phyloP scores from a whole-genome alignment of 2,113 vertebrate genomes.

The Onychorhynchus coronatus region DNA sequence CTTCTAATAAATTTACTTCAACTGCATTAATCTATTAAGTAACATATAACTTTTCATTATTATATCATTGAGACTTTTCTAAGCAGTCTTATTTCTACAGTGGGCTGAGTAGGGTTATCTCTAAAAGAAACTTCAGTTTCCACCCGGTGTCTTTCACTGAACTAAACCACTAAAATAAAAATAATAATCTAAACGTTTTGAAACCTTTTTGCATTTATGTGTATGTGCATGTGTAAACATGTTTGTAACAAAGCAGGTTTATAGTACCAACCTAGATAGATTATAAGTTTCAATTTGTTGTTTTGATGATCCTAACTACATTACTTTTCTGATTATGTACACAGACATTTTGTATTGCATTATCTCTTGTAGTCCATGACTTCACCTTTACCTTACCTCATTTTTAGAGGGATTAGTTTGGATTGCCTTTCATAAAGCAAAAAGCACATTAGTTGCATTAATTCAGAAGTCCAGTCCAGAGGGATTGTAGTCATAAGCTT shows the following conservation, averaged over 20 bases:
- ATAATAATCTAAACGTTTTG: neutral
- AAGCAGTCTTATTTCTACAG: neutral
- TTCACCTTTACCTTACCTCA: neutral
- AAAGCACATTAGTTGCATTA: neutral
- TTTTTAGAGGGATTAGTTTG: slow-evolving; percentile 14
- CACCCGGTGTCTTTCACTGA: neutral
- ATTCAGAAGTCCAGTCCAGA: neutral
- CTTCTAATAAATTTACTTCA: neutral
- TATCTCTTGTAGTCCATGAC: neutral
- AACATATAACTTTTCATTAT: neutral
- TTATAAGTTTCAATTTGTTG: neutral
- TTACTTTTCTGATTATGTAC: neutral
- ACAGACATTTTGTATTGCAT: neutral
- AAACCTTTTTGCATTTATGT: neutral
- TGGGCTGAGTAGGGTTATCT: neutral
- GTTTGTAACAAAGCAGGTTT: neutral
- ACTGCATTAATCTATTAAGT: neutral
- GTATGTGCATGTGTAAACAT: neutral
- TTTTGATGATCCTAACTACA: neutral
- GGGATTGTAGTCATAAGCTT: slow-evolving; percentile 11
- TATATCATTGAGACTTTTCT: neutral
- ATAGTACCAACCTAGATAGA: neutral
- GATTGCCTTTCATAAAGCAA: neutral
- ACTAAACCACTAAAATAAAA: neutral
- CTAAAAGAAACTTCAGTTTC: neutral